Conservation (phyloP, 2,888 invertebrate genomes). For the Hoplodrina blanda region DNA sequence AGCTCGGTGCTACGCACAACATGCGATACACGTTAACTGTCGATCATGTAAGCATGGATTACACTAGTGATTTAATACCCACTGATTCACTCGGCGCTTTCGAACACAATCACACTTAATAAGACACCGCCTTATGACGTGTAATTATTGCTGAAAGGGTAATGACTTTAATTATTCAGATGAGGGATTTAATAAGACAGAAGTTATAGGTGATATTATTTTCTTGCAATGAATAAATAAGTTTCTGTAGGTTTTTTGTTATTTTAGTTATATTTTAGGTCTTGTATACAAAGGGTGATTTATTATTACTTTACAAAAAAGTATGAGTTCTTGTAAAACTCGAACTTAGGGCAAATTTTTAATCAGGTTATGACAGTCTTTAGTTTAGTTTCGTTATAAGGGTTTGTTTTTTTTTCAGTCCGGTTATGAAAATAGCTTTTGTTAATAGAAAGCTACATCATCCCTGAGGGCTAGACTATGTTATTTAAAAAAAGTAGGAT, state of each 20-base stretch:
- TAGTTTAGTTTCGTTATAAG: no score
- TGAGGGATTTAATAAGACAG: slow-evolving; percentile 20
- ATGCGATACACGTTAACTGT: slow-evolving; percentile 76
- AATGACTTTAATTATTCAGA: slow-evolving; percentile 66
- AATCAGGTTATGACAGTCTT: no score
- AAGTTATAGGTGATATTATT: neutral
- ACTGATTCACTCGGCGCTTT: slow-evolving; percentile 80
- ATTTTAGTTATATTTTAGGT: neutral
- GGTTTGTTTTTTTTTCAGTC: no score
- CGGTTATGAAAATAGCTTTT: no score
- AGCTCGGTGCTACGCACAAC: slow-evolving; percentile 63
- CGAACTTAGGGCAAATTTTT: no score
- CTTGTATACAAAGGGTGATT: neutral
- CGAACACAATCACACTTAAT: slow-evolving; percentile 80
- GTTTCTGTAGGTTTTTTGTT: no score
- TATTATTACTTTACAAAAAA: neutral
- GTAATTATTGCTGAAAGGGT: slow-evolving; percentile 73
- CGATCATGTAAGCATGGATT: slow-evolving; percentile 80
- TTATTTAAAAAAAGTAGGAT: no score
- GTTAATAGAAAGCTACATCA: no score
- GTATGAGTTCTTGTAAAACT: neutral
- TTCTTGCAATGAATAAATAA: slow-evolving; percentile 1
- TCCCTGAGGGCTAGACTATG: no score
- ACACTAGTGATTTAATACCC: slow-evolving; percentile 84
- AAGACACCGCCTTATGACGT: slow-evolving; percentile 70